phyloP scores from a whole-genome alignment of 1,140 invertebrate species.

The Pseudomyrmex concolor region DNA sequence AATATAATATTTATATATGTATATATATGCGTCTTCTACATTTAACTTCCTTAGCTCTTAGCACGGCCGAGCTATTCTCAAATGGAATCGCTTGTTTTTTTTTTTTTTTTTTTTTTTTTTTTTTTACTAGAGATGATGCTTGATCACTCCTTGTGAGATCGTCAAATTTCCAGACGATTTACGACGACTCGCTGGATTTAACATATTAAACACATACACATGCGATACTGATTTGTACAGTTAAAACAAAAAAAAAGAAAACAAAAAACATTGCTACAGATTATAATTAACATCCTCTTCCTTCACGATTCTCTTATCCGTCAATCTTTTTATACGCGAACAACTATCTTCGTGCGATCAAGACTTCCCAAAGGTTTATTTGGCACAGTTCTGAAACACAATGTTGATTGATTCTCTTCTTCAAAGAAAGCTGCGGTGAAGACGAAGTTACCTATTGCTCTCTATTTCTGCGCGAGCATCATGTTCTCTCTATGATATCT shows the following conservation, averaged over 20 bases:
- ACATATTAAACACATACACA: constrained; percentile 10
- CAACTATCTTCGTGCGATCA: neutral
- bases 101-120: too few relatives aligned
- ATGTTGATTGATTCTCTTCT: constrained; percentile 18
- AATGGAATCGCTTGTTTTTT: neutral
- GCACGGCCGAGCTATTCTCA: neutral
- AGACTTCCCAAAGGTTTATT: constrained; percentile 33
- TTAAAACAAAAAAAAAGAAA: neutral
- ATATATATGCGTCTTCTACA: constrained; percentile 4
- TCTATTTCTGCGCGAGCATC: constrained; percentile 9
- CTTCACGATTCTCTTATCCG: neutral
- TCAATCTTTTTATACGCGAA: too few relatives aligned
- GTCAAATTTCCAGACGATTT: constrained; percentile 21
- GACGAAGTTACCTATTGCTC: constrained; percentile 55
- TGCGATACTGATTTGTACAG: neutral
- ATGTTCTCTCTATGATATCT: constrained; percentile 63
- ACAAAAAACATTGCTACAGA: neutral
- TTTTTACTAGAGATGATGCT: neutral
- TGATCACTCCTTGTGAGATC: constrained; percentile 41
- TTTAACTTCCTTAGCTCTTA: constrained; percentile 15
- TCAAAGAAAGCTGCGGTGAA: constrained; percentile 25
- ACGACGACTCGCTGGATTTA: constrained; percentile 5
- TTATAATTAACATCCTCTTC: neutral
- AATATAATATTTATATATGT: neutral
- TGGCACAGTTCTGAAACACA: constrained; percentile 54